phyloP scores from a whole-genome alignment of 1,140 invertebrate species.

The Trachymyrmex septentrionalis region DNA sequence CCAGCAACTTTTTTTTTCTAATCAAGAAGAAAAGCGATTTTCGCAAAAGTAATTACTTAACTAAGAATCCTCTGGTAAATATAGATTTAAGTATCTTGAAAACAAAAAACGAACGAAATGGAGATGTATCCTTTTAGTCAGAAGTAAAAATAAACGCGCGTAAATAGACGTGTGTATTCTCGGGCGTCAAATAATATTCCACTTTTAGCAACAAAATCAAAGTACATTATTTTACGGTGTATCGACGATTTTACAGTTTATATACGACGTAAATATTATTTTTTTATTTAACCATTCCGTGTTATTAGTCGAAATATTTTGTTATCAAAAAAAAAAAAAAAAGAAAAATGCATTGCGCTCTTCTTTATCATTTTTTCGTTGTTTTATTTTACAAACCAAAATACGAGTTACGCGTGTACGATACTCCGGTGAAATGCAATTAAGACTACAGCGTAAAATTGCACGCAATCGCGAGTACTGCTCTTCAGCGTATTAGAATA shows the following conservation, averaged over 20 bases:
- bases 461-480: neutral
- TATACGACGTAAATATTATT: neutral
- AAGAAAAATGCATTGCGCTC: neutral
- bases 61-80: slow-evolving; percentile 47
- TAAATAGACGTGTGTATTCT: no score
- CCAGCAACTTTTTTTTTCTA: slow-evolving; percentile 51
- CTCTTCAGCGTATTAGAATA: neutral
- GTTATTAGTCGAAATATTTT: neutral
- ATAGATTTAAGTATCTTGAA: slow-evolving; percentile 14
- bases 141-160: neutral
- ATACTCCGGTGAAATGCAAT: neutral
- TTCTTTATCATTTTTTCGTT: neutral
- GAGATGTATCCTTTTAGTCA: neutral
- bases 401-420: neutral
- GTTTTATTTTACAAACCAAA: neutral
- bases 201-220: neutral
- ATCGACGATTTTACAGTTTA: neutral
- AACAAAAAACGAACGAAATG: neutral
- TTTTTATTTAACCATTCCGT: neutral
- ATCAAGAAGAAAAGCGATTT: slow-evolving; percentile 52
- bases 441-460: neutral
- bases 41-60: slow-evolving; percentile 58
- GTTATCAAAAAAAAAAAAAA: neutral
- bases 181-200: neutral
- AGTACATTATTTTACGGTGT: neutral